Base-by-base conservation (phyloP, 2,113 vertebrate genomes). In the Scophthalmus maximus region DNA sequence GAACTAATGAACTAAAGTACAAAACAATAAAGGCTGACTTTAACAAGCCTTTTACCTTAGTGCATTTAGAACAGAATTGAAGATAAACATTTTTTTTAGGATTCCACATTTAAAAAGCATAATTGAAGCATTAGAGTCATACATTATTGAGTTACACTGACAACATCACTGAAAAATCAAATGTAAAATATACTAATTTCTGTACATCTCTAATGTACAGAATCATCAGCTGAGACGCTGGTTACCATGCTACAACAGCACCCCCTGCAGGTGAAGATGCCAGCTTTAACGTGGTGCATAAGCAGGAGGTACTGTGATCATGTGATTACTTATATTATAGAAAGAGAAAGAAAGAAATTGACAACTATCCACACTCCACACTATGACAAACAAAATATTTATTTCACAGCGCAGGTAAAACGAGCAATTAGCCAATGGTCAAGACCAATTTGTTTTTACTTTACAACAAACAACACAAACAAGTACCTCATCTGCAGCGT, bases 251-350 rank as follows among this genome's bases (percentile, higher is more conserved):
- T 29, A 66, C 65, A 2, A 82, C 76, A 86, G 83, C 80, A n/a
- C 68, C 72, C 14, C 73, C 89, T 75, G 71, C 73, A 66, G 83
- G 76, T 18, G 58, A 9, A 72, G 36, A 79, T 42, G 20, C 8
- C 29, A 38, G 1, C 3, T 36, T 10, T 38, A 17, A 32, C 4
- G 4, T 11, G 8, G 36, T 4, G 36, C 14, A 1, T 40, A 40
- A 38, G 36, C 2, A 38, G 14, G 32, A 34, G 11, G 34, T 36
- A 14, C 34, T 36, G 34, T 36, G 34, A 36, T 12, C 14, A 12
- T 12, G 34, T 14, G 34, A n/a, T n/a, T n/a, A n/a, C n/a, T n/a
- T n/a, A n/a, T n/a, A n/a, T n/a, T n/a, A n/a, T 40, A 15, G 14
- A 46, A n/a, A 46, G 42, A 46, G 5, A 34, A 34, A 9, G 32